Percentiles rank a stretch among this genome's conserved stretches.
These are phyloP conservation scores for Anticlea derivata DNA, from an alignment of 2,888 invertebrate species.

Conservation along the genomic window DNA sequence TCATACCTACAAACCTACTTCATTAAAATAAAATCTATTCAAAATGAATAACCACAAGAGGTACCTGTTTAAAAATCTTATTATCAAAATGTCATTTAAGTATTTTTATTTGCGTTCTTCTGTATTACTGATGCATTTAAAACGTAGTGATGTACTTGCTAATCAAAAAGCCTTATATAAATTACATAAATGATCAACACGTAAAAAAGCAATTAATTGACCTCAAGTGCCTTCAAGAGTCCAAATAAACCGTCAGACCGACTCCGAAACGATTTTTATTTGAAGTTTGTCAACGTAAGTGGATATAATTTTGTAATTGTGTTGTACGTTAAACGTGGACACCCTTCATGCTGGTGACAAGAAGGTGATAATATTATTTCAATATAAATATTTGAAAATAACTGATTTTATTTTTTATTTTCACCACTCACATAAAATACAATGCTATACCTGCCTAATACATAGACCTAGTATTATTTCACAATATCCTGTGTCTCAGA, in stretches of 20 bases:
- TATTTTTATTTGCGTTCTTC: too few species aligned
- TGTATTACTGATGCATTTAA: too few species aligned
- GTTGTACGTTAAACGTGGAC: conserved; percentile 81
- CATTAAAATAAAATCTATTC: too few species aligned
- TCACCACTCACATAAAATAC: too few species aligned
- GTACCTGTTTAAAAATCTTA: too few species aligned
- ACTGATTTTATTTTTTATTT: conserved; percentile 36
- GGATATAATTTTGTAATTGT: conserved; percentile 68
- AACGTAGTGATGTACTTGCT: not conserved
- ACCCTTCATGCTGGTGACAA: conserved; percentile 77
- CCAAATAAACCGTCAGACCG: conserved; percentile 61
- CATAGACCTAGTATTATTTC: too few species aligned
- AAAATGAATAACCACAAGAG: too few species aligned
- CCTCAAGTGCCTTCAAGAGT: conserved; percentile 80
- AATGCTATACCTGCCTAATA: too few species aligned
- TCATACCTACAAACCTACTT: too few species aligned
- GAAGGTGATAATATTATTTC: conserved; percentile 77
- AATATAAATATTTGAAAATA: conserved; percentile 70
- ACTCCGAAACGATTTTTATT: conserved; percentile 47
- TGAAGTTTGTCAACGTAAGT: conserved; percentile 54
- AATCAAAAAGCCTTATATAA: conserved; percentile 14
- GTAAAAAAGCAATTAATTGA: conserved; percentile 66
- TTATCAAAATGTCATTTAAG: too few species aligned
- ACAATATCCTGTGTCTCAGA: too few species aligned
- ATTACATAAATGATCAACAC: conserved; percentile 60